Evolutionary conservation across 2,888 invertebrate species (phyloP), one percentile per base, ranked within the genome.

Genomic region (Drosophila meridiana): DNA sequence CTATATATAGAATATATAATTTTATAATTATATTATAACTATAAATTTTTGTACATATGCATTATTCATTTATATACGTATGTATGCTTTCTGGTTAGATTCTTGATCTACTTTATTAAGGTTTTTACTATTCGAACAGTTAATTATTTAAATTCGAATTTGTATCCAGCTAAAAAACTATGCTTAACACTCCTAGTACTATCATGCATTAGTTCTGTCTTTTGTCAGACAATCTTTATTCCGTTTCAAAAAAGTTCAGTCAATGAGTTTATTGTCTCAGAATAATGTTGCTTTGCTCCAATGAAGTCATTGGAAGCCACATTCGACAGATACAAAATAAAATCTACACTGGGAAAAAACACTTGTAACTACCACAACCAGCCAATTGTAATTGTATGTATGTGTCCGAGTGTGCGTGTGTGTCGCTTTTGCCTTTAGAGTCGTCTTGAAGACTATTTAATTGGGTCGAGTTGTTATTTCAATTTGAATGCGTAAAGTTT

Each of bases 401-500:
- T 52, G 42, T 42, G 32, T 52, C 36, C 28, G 32, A n/a, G 40
- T 45, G 45, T 43, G 43, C 38, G 26, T 70, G 20, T 80, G 30
- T 66, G 50, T 69, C 45, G 52, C 52, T 69, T 70, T 66, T 59
- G 45, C 65, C 65, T 76, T 82, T 71, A 76, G 58, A 79, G 73
- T 53, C 78, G 34, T 52, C 58, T 82, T 76, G 57, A 69, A 60
- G 63, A 47, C 59, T 50, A 50, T 76, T 73, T 81, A 81, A 81
- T 82, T 81, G 72, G 83, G 81, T 81, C 81, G 79, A 82, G 79
- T 71, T 79, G 71, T 71, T 82, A 67, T 78, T 80, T 73, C 82
- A 73, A 82, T 75, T 80, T 73, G 67, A 67, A 77, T 73, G 73
- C 77, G 58, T 40, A 60, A 56, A 60, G 30, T 59, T 65, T 62